Percentiles rank a stretch among this genome's conserved stretches.
phyloP scores from a whole-genome alignment of 2,888 invertebrate genomes.

The Campaea margaritaria region DNA sequence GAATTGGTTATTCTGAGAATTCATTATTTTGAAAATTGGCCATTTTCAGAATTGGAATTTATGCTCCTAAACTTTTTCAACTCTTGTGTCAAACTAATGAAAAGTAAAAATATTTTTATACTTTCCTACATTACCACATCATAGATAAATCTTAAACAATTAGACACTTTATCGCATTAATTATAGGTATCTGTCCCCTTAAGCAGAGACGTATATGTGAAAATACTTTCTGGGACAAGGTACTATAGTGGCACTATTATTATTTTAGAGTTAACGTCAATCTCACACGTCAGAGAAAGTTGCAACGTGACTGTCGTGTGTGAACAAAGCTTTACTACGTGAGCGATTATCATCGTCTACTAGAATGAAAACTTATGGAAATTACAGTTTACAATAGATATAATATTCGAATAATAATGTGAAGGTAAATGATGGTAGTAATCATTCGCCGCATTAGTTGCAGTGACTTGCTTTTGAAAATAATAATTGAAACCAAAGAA shows the following conservation, averaged over 20 bases:
- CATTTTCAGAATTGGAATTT: too few species aligned
- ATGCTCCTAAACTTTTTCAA: too few species aligned
- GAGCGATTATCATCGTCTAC: constrained; percentile 19
- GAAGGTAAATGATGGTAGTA: too few species aligned
- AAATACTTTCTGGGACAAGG: background rate
- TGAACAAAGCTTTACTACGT: constrained; percentile 33
- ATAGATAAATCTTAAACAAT: background rate
- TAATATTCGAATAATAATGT: too few species aligned
- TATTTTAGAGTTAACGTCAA: constrained; percentile 25
- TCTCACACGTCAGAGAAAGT: constrained; percentile 47
- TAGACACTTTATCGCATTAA: background rate
- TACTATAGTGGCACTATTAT: background rate
- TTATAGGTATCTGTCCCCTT: background rate
- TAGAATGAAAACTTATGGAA: constrained; percentile 14
- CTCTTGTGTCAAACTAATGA: too few species aligned
- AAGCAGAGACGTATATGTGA: background rate
- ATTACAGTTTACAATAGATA: background rate
- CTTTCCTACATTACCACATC: too few species aligned
- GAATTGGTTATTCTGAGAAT: too few species aligned
- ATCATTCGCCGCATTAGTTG: too few species aligned
- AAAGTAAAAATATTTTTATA: too few species aligned
- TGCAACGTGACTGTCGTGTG: constrained; percentile 45
- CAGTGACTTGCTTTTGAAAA: too few species aligned
- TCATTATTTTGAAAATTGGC: too few species aligned
- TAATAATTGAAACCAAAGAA: too few species aligned